Evolutionary conservation across 2,888 invertebrate species (phyloP), one percentile per base, ranked within the genome.

Genomic region (Ochlodes sylvanus): DNA sequence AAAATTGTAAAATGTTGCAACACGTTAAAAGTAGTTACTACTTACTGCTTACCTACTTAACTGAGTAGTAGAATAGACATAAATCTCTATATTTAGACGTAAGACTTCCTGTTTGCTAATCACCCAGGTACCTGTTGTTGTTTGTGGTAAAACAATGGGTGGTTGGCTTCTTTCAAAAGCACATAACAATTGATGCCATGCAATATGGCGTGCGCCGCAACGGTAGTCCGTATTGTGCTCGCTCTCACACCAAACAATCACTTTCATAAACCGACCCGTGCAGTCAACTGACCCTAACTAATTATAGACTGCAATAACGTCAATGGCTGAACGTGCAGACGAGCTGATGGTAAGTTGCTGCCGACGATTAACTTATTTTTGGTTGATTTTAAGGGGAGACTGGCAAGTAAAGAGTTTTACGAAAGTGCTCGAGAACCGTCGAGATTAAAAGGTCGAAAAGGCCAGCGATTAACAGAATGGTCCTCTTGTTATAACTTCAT

Each of bases 161-260:
- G 81, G 78, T 82, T 80, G 79, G 84, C 80, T 84, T 79, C 83
- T 88, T 88, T 87, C 83, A 83, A 87, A 83, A 85, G 78, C 72
- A 73, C 73, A 70, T 76, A 77, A 80, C 82, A 87, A 88, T 86
- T 79, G 81, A 54, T 70, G 73, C 75, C 76, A 76, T 76, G 75
- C 73, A 75, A 61, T 47, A 9, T 17, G 44, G 15, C 44, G 44
- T 44, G 50, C 19, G 10, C 19, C 9, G 21, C 17, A 47, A 17
- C 21, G 21, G 19, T 52, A 21, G 21, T 52, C 12, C 12, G 52
- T 12, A 52, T 52, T 52, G 44, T 9, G 44, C n/a, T 17, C 15
- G 44, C 7, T 47, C 44, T 47, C 44, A 47, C 7, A 17, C 7
- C 44, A 52, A 64, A 56, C 47, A 57, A 64, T 64, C 17, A 19